Percentiles rank a stretch among this genome's conserved stretches.
Evolutionary conservation across 2,797 vertebrate species (phyloP).

Genomic region (Hoplostethus atlanticus): DNA sequence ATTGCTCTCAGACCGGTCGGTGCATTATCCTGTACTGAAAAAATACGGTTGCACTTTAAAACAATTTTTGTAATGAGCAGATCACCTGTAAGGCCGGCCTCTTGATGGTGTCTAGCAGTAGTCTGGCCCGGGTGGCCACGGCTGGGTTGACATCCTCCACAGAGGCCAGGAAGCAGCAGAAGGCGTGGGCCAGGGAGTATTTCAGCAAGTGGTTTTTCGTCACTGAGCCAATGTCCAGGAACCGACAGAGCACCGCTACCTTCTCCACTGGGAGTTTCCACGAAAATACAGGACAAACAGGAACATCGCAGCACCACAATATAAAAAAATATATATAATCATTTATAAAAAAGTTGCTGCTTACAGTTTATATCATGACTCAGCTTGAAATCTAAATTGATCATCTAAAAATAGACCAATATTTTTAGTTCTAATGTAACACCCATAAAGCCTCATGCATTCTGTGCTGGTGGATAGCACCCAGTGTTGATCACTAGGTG

Average conservation of each 20-base stretch:
- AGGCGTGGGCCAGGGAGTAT: constrained; percentile 96
- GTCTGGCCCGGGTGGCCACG: constrained; percentile 95
- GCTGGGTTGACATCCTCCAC: constrained; percentile 99
- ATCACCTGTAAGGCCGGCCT: constrained; percentile 94
- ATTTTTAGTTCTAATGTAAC: constrained; percentile 28
- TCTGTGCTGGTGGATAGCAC: background rate
- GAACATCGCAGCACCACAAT: constrained; percentile 16
- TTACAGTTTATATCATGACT: constrained; percentile 10
- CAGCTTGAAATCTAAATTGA: constrained; percentile 5
- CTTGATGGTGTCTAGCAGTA: constrained; percentile 97
- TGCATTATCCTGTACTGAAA: no score
- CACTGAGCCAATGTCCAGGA: constrained; percentile 97
- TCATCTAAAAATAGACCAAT: constrained; percentile 9
- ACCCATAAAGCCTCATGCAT: constrained; percentile 12
- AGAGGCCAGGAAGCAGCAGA: constrained; percentile 97
- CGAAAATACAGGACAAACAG: background rate
- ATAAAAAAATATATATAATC: no score
- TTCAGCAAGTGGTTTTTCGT: constrained; percentile 98
- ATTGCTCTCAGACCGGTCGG: no score
- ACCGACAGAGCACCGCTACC: constrained; percentile 96
- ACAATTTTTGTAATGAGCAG: background rate
- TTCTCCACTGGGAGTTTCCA: constrained; percentile 90
- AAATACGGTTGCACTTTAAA: no score
- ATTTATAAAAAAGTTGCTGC: background rate
- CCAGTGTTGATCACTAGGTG: constrained; percentile 64